Evolutionary conservation across 2,888 invertebrate genomes (phyloP), one percentile per base, ranked within the genome.

Genomic region (Mycalesis mineus): DNA sequence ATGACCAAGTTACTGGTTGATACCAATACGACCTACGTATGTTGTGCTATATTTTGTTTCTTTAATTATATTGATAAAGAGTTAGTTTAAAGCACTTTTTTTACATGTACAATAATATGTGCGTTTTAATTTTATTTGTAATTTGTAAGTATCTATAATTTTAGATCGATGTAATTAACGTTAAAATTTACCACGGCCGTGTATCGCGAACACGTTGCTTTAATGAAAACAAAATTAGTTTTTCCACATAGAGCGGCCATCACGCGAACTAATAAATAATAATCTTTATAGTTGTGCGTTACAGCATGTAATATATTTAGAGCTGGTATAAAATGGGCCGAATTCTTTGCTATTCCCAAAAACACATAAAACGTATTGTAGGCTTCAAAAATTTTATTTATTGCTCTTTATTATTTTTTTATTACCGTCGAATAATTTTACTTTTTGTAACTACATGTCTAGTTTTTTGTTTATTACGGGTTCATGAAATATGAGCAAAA

Each of bases 131-230:
- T 22, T 22, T 22, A 22, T 22, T 4, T 4, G 22, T 22, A 22
- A 22, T n/a, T n/a, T n/a, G n/a, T 33, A 11, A 11, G 9, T 36
- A 36, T 36, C n/a, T 29, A 7, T 44, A 29, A 13, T 47, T 15
- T 33, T 15, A 33, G 8, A 47, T 47, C 33, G 33, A 33, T 15
- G 47, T 47, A 47, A 47, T 84, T 81, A 84, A 74, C 55, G 72
- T 73, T 75, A 74, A 81, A 86, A 87, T 85, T 87, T 85, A 87
- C 77, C 67, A 65, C 74, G 61, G 65, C 60, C 74, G 70, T 73
- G 68, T 86, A 84, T 88, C 84, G 80, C 78, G 70, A 82, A 85
- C 85, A 84, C 70, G 78, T 74, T 80, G 84, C 79, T 82, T 75
- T 75, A 82, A 76, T 77, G 75, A 80, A 84, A 81, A 78, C 69